These are phyloP conservation scores for Hippocampus kuda DNA, from an alignment of 2,797 vertebrate genomes.

Conservation along the genomic window DNA sequence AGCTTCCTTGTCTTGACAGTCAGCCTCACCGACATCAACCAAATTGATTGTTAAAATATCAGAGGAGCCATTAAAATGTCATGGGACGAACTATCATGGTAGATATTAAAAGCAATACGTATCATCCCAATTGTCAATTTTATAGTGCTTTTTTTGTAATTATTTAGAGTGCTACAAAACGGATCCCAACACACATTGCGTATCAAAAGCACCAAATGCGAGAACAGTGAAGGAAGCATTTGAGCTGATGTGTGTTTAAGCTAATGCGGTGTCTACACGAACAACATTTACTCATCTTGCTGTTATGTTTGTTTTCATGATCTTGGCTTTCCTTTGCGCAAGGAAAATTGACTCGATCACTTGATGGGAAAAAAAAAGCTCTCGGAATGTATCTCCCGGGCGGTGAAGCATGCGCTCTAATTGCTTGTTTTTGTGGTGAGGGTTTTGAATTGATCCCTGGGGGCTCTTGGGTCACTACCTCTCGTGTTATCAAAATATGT, in stretches of 20 bases:
- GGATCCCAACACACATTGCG: not conserved
- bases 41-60: not conserved
- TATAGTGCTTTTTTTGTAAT: not conserved
- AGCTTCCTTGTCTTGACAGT: not conserved
- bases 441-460: constrained; percentile 68
- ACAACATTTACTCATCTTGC: constrained; percentile 55
- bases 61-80: not conserved
- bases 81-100: not conserved
- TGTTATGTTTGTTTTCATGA: constrained; percentile 39
- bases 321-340: constrained; percentile 35
- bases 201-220: constrained; percentile 30
- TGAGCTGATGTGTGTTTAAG: constrained; percentile 59
- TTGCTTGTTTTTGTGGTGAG: constrained; percentile 66
- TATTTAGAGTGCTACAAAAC: not conserved
- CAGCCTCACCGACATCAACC: not conserved
- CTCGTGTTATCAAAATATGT: constrained; percentile 61
- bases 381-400: constrained; percentile 54
- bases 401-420: constrained; percentile 61
- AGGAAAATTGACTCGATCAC: constrained; percentile 52
- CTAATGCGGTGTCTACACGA: constrained; percentile 66
- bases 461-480: constrained; percentile 66
- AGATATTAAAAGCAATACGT: not conserved
- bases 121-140: not conserved
- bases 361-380: constrained; percentile 48
- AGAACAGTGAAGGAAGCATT: constrained; percentile 53